phyloP scores from a whole-genome alignment of 1,140 invertebrate genomes.

The Hyposmocoma kahamanoa region DNA sequence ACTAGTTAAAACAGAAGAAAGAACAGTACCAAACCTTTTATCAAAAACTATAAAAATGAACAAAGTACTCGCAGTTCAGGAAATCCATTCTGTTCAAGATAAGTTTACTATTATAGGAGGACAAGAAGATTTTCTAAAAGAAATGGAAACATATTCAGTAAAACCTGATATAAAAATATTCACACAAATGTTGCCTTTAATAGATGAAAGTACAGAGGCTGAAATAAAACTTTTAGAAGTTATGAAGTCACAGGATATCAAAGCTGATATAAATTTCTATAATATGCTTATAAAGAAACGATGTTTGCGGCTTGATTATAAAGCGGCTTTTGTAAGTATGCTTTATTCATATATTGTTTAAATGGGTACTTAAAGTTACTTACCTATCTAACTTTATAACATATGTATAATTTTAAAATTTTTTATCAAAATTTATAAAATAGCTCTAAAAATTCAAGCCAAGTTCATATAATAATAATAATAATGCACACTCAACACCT shows the following conservation, averaged over 20 bases:
- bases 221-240: slow-evolving; percentile 79
- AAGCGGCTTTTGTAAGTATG: slow-evolving; percentile 78
- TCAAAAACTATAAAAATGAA: slow-evolving; percentile 73
- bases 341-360: no score
- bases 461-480: background rate
- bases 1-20: slow-evolving; percentile 6
- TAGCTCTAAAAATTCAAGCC: no score
- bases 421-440: no score
- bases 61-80: slow-evolving; percentile 73
- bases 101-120: slow-evolving; percentile 89
- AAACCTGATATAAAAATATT: slow-evolving; percentile 86
- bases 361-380: no score
- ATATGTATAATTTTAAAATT: no score
- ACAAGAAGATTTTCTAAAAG: slow-evolving; percentile 79
- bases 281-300: slow-evolving; percentile 91
- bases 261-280: slow-evolving; percentile 86
- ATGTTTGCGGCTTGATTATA: slow-evolving; percentile 78
- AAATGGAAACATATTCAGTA: slow-evolving; percentile 80
- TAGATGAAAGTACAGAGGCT: slow-evolving; percentile 77
- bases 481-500: no score
- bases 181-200: slow-evolving; percentile 82
- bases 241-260: slow-evolving; percentile 76
- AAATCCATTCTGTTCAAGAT: slow-evolving; percentile 76
- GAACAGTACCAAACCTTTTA: slow-evolving; percentile 75
- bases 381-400: no score